Conservation (phyloP, 2,113 vertebrate species). For the Cettia cetti region DNA sequence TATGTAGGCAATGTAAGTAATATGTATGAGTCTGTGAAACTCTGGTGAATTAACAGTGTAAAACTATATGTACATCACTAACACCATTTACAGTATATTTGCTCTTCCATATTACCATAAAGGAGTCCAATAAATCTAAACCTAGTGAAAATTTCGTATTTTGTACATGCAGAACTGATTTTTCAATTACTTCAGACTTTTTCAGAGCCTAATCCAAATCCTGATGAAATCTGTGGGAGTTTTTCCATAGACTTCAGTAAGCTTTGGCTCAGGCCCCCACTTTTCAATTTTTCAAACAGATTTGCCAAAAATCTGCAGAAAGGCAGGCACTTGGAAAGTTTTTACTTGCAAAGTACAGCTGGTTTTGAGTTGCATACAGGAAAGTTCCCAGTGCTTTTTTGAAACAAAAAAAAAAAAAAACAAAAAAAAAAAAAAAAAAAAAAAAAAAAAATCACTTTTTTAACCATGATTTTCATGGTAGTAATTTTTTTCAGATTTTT, state of each 20-base stretch:
- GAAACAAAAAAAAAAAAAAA: too few species aligned
- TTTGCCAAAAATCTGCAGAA: conserved; percentile 52
- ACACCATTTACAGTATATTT: background rate
- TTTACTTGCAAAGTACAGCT: conserved; percentile 42
- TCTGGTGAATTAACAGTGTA: background rate
- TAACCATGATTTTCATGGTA: background rate
- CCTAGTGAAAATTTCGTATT: conserved; percentile 27
- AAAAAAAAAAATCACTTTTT: background rate
- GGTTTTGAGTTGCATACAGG: conserved; percentile 22
- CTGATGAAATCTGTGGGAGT: conserved; percentile 60
- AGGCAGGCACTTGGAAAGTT: conserved; percentile 46
- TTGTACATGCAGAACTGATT: conserved; percentile 39
- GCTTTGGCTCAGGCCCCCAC: conserved; percentile 16
- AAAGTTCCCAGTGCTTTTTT: conserved; percentile 7
- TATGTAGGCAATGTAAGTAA: background rate
- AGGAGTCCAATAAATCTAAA: conserved; percentile 24
- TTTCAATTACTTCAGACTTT: conserved; percentile 57
- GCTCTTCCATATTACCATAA: background rate
- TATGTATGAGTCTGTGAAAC: background rate
- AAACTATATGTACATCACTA: background rate
- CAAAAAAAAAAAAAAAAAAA: too few species aligned
- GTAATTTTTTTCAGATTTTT: background rate
- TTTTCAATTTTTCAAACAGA: conserved; percentile 36
- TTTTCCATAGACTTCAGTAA: conserved; percentile 52
- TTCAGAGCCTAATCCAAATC: conserved; percentile 42